These are phyloP conservation scores for Magallana angulata DNA, from an alignment of 1,140 invertebrate genomes.

Conservation along the genomic window DNA sequence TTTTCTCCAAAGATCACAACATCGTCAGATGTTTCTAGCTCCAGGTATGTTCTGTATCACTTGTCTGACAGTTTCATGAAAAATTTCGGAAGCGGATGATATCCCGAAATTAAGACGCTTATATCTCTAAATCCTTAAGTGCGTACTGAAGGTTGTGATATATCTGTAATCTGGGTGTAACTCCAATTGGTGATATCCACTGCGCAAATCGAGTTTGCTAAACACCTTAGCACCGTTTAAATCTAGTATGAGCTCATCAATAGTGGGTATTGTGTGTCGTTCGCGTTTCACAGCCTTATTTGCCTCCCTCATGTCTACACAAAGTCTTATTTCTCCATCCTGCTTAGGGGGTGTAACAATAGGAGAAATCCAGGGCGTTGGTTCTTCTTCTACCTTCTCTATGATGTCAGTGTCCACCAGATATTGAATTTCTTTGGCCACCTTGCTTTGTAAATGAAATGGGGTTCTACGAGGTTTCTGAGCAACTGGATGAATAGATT, in stretches of 20 bases:
- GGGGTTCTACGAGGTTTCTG: constrained; percentile 34
- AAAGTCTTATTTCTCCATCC: constrained; percentile 62
- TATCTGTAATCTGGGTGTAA: constrained; percentile 48
- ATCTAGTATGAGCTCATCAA: constrained; percentile 66
- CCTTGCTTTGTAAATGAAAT: constrained; percentile 52
- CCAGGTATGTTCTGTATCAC: constrained; percentile 63
- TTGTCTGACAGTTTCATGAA: constrained; percentile 53
- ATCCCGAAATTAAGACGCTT: too few species aligned
- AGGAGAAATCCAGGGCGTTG: constrained; percentile 55
- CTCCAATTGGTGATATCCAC: constrained; percentile 62
- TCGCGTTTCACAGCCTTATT: constrained; percentile 67
- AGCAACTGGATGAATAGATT: constrained; percentile 33
- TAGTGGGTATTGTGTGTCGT: constrained; percentile 64
- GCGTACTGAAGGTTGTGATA: constrained; percentile 59
- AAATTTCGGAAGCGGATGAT: too few species aligned
- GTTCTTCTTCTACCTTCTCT: too few species aligned
- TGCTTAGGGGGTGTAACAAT: constrained; percentile 55
- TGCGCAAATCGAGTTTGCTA: constrained; percentile 59
- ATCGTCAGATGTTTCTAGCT: constrained; percentile 51
- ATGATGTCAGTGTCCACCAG: constrained; percentile 63
- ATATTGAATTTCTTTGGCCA: constrained; percentile 58
- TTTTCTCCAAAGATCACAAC: constrained; percentile 59
- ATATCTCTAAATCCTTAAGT: too few species aligned
- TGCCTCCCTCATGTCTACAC: constrained; percentile 69
- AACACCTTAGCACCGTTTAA: constrained; percentile 60